Base-by-base conservation (phyloP, 2,888 invertebrate species). In the Tanytarsus gracilentus region DNA sequence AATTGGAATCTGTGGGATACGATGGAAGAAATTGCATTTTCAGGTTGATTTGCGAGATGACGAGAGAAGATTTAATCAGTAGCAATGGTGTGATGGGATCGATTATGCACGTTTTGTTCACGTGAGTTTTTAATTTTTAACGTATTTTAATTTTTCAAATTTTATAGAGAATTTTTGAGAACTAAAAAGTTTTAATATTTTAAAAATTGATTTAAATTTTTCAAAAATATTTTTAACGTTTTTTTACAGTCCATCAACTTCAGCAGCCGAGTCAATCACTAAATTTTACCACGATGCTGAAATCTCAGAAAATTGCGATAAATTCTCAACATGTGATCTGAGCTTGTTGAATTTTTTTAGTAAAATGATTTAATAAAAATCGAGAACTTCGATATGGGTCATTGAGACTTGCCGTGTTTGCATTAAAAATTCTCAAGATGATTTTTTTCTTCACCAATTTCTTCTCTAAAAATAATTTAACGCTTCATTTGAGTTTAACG, bases 81-180 rank as follows among this genome's bases (percentile, higher is more conserved):
- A 77, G 78, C 66, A 81, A 82, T 68, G 85, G 85, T n/a, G 72
- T 86, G 39, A 67, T 85, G 60, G 81, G 86, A 25, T 82, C 82
- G 69, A 69, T 86, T 63, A 72, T 86, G 33, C 81, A 84, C 67
- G 76, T 85, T 33, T 68, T 85, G 62, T 78, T 86, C 63, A 82
- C 83, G 86, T 86, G 75, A 81, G 79, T 76, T 66, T 56, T 64
- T 23, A 21, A 36, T 60, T 50, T 55, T 44, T 25, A 36, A n/a
- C 16, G 25, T 33, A 6, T 39, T 33, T 61, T 23, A 26, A n/a
- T 30, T 61, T 29, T 14, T 61, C 7, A 26, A 11, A 52, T 59
- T 27, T 53, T 53, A 58, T 27, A 30, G 23, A 7, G 5, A 21
- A 14, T 5, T 11, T 44, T 18, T 9, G 21, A 7, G 11, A 48